A percentile compares a stretch with the other conserved stretches of the same genome.
phyloP scores from a whole-genome alignment of 30 jellyfish, hydroid and myxozoan species.

The Aurelia coerulea region DNA sequence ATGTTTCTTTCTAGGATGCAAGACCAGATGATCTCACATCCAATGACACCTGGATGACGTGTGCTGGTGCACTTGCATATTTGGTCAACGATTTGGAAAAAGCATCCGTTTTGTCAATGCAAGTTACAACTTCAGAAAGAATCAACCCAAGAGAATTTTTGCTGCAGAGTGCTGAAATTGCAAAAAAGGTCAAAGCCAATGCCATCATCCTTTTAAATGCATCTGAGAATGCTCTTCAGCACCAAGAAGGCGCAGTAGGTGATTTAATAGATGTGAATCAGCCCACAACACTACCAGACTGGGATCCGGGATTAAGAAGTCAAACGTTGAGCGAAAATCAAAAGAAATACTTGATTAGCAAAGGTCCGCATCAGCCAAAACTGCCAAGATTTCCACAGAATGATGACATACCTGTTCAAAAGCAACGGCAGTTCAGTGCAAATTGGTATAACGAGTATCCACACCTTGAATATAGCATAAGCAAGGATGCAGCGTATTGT shows the following conservation, averaged over 20 bases:
- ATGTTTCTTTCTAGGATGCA: too few relatives aligned
- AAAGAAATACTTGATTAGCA: constrained; percentile 22
- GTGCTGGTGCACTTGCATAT: constrained; percentile 22
- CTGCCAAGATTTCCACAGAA: constrained; percentile 50
- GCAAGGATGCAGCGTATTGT: constrained; percentile 46
- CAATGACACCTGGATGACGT: constrained; percentile 19
- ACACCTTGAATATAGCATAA: constrained; percentile 30
- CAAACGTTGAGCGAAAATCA: constrained; percentile 11
- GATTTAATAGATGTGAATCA: not conserved
- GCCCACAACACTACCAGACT: constrained; percentile 22
- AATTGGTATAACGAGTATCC: constrained; percentile 43
- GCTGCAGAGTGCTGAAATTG: constrained; percentile 26
- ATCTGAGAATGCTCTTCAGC: constrained; percentile 27
- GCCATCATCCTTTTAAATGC: constrained; percentile 10
- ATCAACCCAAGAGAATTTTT: constrained; percentile 26
- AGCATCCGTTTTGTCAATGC: constrained; percentile 24
- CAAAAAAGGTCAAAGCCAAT: constrained; percentile 8
- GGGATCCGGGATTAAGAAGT: constrained; percentile 53
- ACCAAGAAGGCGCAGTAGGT: constrained; percentile 9
- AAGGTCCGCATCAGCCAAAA: constrained; percentile 35
- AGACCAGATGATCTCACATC: constrained; percentile 17
- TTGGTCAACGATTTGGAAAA: constrained; percentile 18
- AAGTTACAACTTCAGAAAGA: constrained; percentile 14
- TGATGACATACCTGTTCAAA: constrained; percentile 18
- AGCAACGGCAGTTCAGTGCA: constrained; percentile 43